These are phyloP conservation scores for Nymphalis c-album DNA, from an alignment of 2,888 invertebrate genomes.

Conservation along the genomic window DNA sequence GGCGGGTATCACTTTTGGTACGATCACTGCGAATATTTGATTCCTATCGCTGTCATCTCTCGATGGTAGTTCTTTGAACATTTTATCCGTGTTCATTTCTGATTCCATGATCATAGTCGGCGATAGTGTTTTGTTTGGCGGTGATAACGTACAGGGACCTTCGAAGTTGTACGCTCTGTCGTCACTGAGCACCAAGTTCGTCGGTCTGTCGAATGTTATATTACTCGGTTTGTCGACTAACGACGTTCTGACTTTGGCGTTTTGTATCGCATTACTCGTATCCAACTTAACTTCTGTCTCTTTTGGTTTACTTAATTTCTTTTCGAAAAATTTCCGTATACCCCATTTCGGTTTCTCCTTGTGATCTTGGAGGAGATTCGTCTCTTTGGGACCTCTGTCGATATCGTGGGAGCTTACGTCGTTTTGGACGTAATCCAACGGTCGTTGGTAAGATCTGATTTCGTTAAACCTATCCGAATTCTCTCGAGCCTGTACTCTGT, in stretches of 20 bases:
- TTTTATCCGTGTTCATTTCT: constrained; percentile 63
- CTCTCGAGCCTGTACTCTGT: constrained; percentile 46
- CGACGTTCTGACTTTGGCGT: constrained; percentile 55
- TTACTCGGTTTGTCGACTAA: constrained; percentile 65
- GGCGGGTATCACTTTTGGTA: constrained; percentile 66
- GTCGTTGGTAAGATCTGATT: constrained; percentile 67
- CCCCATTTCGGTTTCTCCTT: constrained; percentile 71
- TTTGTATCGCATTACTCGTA: constrained; percentile 42
- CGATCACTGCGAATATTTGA: constrained; percentile 76
- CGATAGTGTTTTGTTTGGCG: constrained; percentile 73
- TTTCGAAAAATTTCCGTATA: constrained; percentile 69
- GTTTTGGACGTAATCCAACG: constrained; percentile 86
- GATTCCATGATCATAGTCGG: constrained; percentile 72
- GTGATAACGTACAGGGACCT: constrained; percentile 70
- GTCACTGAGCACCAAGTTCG: constrained; percentile 59
- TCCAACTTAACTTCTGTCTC: constrained; percentile 82
- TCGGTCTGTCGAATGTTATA: constrained; percentile 57
- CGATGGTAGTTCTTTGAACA: constrained; percentile 70
- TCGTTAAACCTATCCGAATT: constrained; percentile 61
- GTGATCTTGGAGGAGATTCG: constrained; percentile 68
- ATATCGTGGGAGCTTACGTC: constrained; percentile 80
- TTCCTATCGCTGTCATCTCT: constrained; percentile 56
- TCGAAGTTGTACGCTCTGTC: constrained; percentile 62
- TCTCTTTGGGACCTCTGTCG: constrained; percentile 67
- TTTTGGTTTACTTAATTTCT: constrained; percentile 55